Conservation (phyloP, 2,888 invertebrate species). For the Trypoxylon attenuatum region DNA sequence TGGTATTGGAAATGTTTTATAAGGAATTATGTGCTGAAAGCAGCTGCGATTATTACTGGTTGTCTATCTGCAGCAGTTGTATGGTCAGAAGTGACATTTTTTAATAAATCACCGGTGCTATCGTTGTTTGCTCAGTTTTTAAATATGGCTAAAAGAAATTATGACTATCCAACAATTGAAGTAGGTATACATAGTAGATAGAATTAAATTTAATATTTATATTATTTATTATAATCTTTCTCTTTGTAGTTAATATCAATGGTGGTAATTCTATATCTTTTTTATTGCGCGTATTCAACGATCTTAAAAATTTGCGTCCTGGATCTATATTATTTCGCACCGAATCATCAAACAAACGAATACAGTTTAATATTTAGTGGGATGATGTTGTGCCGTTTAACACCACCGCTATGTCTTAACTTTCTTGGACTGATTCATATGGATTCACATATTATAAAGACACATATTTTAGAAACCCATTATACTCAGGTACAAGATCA, state of each 20-base stretch:
- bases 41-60: slow-evolving; percentile 83
- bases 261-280: slow-evolving; percentile 93
- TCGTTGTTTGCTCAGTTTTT: slow-evolving; percentile 98
- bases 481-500: slow-evolving; percentile 97
- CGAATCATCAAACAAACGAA: slow-evolving; percentile 98
- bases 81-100: slow-evolving; percentile 99
- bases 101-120: slow-evolving; percentile 92
- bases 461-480: slow-evolving; percentile 89
- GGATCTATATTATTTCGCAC: slow-evolving; percentile 97
- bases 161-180: slow-evolving; percentile 97
- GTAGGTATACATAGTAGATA: slow-evolving; percentile 76
- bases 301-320: slow-evolving; percentile 96
- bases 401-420: slow-evolving; percentile 98
- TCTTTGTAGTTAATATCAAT: slow-evolving; percentile 88
- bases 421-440: slow-evolving; percentile 98
- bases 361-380: slow-evolving; percentile 99
- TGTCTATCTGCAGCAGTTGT: slow-evolving; percentile 92
- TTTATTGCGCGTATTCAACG: slow-evolving; percentile 98
- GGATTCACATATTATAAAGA: slow-evolving; percentile 95
- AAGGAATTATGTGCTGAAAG: slow-evolving; percentile 85
- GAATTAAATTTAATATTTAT: not conserved
- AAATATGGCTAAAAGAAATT: slow-evolving; percentile 84
- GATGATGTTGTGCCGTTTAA: slow-evolving; percentile 97
- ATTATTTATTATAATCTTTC: not conserved
- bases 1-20: slow-evolving; percentile 98